Evolutionary conservation across 37 sponge, comb jelly and placozoan species (phyloP), one percentile per base, ranked within the genome.

Genomic region (Aplysina aerophoba): DNA sequence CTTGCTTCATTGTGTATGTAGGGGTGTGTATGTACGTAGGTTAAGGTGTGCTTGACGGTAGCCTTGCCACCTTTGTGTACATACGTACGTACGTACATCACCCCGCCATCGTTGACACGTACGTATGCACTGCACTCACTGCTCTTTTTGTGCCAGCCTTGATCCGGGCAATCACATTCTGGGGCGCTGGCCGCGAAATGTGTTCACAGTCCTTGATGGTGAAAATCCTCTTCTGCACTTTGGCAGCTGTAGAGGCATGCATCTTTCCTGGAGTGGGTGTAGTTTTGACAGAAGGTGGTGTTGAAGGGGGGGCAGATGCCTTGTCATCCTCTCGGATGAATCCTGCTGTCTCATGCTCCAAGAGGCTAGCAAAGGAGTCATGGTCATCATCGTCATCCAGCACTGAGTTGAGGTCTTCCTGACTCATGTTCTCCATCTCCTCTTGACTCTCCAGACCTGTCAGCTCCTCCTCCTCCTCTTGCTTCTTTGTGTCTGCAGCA

Each of bases 361-460:
- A 73, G 58, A 92, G 88, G 58, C 74, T 85, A 21, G 92, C 92
- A 92, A 92, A 92, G 5, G 90, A 90, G 34, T 81, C 89, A 59
- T 85, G 65, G 31, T 87, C 87, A 39, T 85, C 86, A 33, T 81
- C 79, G 31, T 85, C 87, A 0, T 81, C 80, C 28, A 79, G 79
- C 28, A 59, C 60, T 0, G 87, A 60, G 55, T 81, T 30, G 71
- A 69, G 34, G 13, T 69, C 71, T 4, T 54, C 78, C 21, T 75
- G 78, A 40, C 78, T 75, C 21, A 75, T 14, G 40, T 75, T 75
- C 22, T 75, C 78, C 78, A 75, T 75, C 54, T 75, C 78, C 54
- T 75, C 78, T 11, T 75, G 78, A 40, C 78, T 75, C 24, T 75
- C 78, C 44, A 75, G 53, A 21, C 25, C 78, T 36, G 54, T 41